Percentiles rank a stretch among this genome's conserved stretches.
Evolutionary conservation across 2,888 invertebrate genomes (phyloP).

Genomic region (Amphipoea lucens): DNA sequence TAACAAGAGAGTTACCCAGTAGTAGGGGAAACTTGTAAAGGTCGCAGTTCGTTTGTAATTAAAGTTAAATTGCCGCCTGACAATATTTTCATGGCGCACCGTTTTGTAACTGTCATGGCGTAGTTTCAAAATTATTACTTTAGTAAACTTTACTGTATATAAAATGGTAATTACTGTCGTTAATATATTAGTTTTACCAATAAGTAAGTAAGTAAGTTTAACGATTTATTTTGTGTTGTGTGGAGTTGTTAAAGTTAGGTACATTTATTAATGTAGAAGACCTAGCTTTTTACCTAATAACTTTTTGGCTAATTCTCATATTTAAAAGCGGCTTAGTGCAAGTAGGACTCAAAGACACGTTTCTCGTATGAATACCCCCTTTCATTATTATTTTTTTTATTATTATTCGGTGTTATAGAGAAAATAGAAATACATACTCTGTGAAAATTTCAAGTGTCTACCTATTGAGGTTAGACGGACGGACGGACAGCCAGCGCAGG

Average conservation of each 20-base stretch:
- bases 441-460: no score
- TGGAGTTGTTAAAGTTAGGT: neutral
- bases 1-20: conserved; percentile 3
- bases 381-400: no score
- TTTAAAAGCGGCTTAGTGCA: neutral
- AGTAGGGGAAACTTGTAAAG: conserved; percentile 30
- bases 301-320: neutral
- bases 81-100: conserved; percentile 47
- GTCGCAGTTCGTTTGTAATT: conserved; percentile 30
- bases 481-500: no score
- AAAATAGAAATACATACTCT: no score
- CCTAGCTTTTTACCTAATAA: neutral
- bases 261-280: neutral
- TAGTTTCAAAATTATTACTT: conserved; percentile 39
- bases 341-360: neutral
- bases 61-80: conserved; percentile 51
- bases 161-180: conserved; percentile 36
- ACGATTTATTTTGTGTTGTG: conserved; percentile 20
- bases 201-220: conserved; percentile 17
- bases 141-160: conserved; percentile 26
- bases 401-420: no score
- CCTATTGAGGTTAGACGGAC: no score
- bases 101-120: conserved; percentile 28
- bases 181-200: conserved; percentile 36
- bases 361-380: no score